Percentiles rank a stretch among this genome's conserved stretches.
These are phyloP conservation scores for Triplophysa dalaica DNA, from an alignment of 2,113 vertebrate species.

Conservation along the genomic window DNA sequence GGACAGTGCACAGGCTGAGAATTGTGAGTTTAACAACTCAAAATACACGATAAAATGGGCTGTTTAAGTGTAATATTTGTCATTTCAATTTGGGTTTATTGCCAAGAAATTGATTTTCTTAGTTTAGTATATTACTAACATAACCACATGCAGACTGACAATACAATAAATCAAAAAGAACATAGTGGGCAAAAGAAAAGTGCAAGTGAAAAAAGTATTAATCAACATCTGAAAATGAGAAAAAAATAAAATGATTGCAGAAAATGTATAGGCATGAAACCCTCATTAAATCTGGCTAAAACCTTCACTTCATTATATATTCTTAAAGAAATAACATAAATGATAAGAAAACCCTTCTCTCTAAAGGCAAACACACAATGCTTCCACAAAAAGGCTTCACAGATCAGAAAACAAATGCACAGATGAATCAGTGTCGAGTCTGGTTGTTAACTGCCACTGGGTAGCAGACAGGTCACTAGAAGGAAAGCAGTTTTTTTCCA, in stretches of 20 bases:
- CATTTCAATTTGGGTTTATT: neutral
- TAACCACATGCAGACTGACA: slow-evolving; percentile 17
- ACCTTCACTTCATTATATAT: neutral
- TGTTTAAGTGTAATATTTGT: neutral
- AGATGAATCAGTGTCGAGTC: slow-evolving; percentile 11
- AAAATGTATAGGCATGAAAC: neutral
- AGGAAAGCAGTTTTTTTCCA: slow-evolving; percentile 48
- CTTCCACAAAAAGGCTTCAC: slow-evolving; percentile 14
- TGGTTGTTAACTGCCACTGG: slow-evolving; percentile 49
- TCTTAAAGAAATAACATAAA: neutral
- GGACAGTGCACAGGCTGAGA: neutral
- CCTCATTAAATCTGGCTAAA: neutral
- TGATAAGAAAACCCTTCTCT: neutral
- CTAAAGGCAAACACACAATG: slow-evolving; percentile 7
- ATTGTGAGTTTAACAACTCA: neutral
- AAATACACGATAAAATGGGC: slow-evolving; percentile 41
- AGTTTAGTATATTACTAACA: neutral
- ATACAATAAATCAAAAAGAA: slow-evolving; percentile 5
- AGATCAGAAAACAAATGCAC: slow-evolving; percentile 14
- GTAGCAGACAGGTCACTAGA: slow-evolving; percentile 61
- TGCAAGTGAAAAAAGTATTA: slow-evolving; percentile 29
- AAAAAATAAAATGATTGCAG: slow-evolving; percentile 36
- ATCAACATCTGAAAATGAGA: slow-evolving; percentile 31
- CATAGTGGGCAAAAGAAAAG: slow-evolving; percentile 21
- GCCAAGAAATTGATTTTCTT: neutral